Base-by-base conservation (phyloP, 2,797 vertebrate species). In the Lutra lutra region DNA sequence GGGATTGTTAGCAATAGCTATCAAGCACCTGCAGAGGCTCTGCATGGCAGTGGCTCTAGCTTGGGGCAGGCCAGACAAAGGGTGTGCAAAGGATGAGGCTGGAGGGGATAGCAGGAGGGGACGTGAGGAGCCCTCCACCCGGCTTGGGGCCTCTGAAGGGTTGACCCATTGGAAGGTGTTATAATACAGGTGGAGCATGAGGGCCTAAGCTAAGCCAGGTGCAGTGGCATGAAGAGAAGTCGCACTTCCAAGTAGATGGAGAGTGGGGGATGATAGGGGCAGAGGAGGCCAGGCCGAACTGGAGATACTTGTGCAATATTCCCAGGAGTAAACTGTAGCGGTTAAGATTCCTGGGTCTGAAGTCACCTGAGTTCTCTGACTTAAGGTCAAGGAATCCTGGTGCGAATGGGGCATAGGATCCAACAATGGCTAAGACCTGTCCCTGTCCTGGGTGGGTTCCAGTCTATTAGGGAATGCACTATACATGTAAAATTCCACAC, bases 251-350 rank as follows among this genome's bases (percentile, higher is more conserved):
- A 43, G 17, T 14, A 38, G 14, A 23, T 10, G n/a, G 32, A 25
- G 0, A 25, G 21, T 9, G 1, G 7, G 35, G 35, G 14, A 1
- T 7, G 8, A 46, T 0, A 7, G 12, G 27, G 4, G 68, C 48
- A 12, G 64, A 8, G 32, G 0, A 2, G 18, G 64, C 25, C 23
- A 0, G 18, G 13, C 5, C 3, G 38, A 51, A 18, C 0, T 43
- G 15, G 64, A 66, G 20, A 60, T 4, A 1, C 21, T 1, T 18
- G 7, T 9, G 54, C 20, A 1, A 1, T 18, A 20, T 9, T 48
- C 10, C n/a, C 17, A n/a, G 40, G 25, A 0, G 0, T 43, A 20
- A 77, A 38, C 17, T 4, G 0, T 0, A 2, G n/a, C 4, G 66
- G 27, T 27, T n/a, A 72, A n/a, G 54, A 23, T 13, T 13, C 43